Evolutionary conservation across 2,113 vertebrate species (phyloP).

Genomic region (Pterocles burchelli): DNA sequence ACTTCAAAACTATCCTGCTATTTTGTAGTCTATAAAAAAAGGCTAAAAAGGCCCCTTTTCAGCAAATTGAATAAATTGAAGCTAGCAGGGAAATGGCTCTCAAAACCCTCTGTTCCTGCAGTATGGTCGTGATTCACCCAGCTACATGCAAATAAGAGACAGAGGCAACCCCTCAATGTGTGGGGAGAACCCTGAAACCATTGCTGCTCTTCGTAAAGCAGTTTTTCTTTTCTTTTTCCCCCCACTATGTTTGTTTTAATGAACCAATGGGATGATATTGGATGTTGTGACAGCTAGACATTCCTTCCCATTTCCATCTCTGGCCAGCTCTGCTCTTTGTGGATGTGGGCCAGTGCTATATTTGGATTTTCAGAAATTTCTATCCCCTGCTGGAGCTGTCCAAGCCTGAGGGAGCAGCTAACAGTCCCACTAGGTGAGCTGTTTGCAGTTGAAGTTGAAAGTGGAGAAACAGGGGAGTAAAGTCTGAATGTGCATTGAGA

Average conservation of each 20-base stretch:
- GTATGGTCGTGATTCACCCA: not conserved
- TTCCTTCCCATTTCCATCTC: not conserved
- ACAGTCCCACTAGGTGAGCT: not conserved
- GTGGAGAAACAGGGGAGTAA: not conserved
- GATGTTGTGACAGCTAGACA: not conserved
- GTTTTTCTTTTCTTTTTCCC: not conserved
- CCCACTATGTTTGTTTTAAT: not conserved
- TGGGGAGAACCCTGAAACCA: not conserved
- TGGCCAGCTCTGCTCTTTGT: not conserved
- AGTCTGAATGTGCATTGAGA: not conserved
- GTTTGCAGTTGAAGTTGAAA: not conserved
- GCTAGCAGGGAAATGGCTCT: not conserved
- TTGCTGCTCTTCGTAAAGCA: not conserved
- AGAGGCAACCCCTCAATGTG: not conserved
- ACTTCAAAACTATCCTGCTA: slow-evolving; percentile 12
- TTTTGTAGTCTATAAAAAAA: slow-evolving; percentile 18
- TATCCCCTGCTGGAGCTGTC: not conserved
- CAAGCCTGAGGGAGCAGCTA: not conserved
- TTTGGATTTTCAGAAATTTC: not conserved
- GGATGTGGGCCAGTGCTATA: too few species aligned
- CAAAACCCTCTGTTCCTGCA: not conserved
- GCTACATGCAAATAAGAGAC: not conserved
- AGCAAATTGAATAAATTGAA: not conserved
- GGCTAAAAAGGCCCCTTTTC: not conserved
- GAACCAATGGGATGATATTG: not conserved